Evolutionary conservation across 1,140 invertebrate species (phyloP), one percentile per base, ranked within the genome.

Genomic region (Bombus terrestris): DNA sequence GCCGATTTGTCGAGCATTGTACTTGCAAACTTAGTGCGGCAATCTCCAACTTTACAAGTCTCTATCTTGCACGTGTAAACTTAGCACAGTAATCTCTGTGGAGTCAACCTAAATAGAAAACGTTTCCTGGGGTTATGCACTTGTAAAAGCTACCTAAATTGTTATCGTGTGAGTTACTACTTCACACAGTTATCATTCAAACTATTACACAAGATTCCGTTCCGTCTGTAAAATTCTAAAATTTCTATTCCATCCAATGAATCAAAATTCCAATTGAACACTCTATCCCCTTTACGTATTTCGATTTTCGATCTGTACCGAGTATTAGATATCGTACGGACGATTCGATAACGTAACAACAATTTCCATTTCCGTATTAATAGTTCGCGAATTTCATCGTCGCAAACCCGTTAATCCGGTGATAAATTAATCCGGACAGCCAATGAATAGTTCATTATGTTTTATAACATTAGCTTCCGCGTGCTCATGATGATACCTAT

Each of bases 401-500:
- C 37, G 39, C 4, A 13, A 39, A 25, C 53, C 18, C 32, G 43
- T 79, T 32, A 25, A n/a, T 22, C 39, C 13, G 82, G 2, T 47
- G 59, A 71, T 84, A 59, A 84, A 84, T 84, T 84, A 79, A 84
- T 71, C 25, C 10, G 2, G 12, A 22, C 39, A 6, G 75, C 47
- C 37, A 59, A 78, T 83, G 82, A 84, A 79, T 77, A 57, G 15
- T 69, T 78, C 62, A 83, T 79, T 62, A 84, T 71, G 47, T 84
- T 84, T 84, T 71, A 79, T 62, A 79, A 32, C 47, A 71, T 84
- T 78, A 71, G 13, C 74, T 71, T 78, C 82, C 53, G 5, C 37
- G 22, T 18, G 35, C 1, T 3, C 10, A 8, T 53, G 13, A 22
- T 53, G n/a, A n/a, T 62, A 53, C 47, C 5, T 53, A 47, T 47